These are phyloP conservation scores for Heliconius eleuchia DNA, from an alignment of 1,140 invertebrate species.

Conservation along the genomic window DNA sequence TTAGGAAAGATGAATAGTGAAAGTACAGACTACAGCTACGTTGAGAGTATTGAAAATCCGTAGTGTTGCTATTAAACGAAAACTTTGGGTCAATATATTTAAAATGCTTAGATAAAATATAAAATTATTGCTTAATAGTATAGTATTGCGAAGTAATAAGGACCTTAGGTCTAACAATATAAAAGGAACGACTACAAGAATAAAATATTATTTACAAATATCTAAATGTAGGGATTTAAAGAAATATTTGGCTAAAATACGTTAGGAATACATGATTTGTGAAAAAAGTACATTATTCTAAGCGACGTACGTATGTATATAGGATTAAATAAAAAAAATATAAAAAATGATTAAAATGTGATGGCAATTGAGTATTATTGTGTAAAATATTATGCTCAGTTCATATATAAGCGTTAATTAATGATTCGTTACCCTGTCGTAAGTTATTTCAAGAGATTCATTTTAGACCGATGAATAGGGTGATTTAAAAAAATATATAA, in stretches of 20 bases:
- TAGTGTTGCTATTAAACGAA: slow-evolving; percentile 32
- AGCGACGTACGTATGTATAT: slow-evolving; percentile 57
- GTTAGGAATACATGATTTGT: slow-evolving; percentile 70
- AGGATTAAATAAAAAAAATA: slow-evolving; percentile 52
- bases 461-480: slow-evolving; percentile 39
- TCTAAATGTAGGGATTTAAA: slow-evolving; percentile 65
- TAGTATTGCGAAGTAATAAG: slow-evolving; percentile 77
- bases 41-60: slow-evolving; percentile 20
- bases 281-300: slow-evolving; percentile 56
- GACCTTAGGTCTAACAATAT: slow-evolving; percentile 72
- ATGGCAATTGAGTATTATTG: slow-evolving; percentile 71
- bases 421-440: slow-evolving; percentile 72
- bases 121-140: slow-evolving; percentile 78
- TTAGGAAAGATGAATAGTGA: slow-evolving; percentile 18
- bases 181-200: slow-evolving; percentile 76
- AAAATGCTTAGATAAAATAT: slow-evolving; percentile 46
- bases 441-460: slow-evolving; percentile 63
- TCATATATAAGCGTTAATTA: slow-evolving; percentile 50
- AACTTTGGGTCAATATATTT: slow-evolving; percentile 38
- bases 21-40: slow-evolving; percentile 26
- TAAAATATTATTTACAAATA: slow-evolving; percentile 78
- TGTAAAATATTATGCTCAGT: slow-evolving; percentile 72
- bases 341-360: slow-evolving; percentile 63
- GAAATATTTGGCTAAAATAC: slow-evolving; percentile 79
- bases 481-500: slow-evolving; percentile 30